Conservation (phyloP, 1,140 invertebrate genomes). For the Apis cerana region DNA sequence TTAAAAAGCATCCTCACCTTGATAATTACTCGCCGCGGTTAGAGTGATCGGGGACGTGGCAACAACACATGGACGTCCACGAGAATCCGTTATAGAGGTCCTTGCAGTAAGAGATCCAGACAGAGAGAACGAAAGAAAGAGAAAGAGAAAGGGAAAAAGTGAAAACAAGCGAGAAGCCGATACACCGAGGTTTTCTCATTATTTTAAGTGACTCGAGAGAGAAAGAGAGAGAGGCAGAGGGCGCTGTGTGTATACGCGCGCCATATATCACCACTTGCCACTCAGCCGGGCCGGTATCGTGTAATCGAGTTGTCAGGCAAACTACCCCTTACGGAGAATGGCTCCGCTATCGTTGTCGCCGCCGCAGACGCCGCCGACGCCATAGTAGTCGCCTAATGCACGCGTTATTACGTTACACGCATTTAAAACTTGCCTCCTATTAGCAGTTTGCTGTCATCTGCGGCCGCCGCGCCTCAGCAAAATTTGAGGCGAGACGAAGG, state of each 20-base stretch:
- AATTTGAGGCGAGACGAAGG: constrained; percentile 46
- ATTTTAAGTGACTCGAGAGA: constrained; percentile 67
- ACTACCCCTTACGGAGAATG: constrained; percentile 72
- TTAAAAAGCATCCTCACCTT: constrained; percentile 19
- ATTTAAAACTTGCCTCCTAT: constrained; percentile 70
- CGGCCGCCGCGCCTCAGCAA: constrained; percentile 37
- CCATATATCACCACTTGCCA: constrained; percentile 73
- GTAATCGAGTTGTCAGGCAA: constrained; percentile 76
- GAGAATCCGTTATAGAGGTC: background rate
- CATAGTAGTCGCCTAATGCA: constrained; percentile 69
- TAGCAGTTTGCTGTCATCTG: constrained; percentile 66
- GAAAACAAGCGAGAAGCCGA: constrained; percentile 56
- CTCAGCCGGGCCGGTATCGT: constrained; percentile 69
- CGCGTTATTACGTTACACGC: constrained; percentile 71
- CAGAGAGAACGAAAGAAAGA: too few species aligned
- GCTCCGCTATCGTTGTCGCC: constrained; percentile 66
- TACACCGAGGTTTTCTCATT: constrained; percentile 62
- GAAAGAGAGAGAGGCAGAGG: constrained; percentile 36
- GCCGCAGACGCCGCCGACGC: constrained; percentile 67
- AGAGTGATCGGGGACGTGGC: constrained; percentile 23
- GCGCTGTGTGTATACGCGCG: constrained; percentile 59
- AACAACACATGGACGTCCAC: background rate
- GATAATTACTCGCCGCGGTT: constrained; percentile 36
- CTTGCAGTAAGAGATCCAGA: constrained; percentile 19
- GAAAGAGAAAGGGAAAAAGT: constrained; percentile 22